Conservation (phyloP, 2,113 vertebrate species). For the Archocentrus centrarchus region DNA sequence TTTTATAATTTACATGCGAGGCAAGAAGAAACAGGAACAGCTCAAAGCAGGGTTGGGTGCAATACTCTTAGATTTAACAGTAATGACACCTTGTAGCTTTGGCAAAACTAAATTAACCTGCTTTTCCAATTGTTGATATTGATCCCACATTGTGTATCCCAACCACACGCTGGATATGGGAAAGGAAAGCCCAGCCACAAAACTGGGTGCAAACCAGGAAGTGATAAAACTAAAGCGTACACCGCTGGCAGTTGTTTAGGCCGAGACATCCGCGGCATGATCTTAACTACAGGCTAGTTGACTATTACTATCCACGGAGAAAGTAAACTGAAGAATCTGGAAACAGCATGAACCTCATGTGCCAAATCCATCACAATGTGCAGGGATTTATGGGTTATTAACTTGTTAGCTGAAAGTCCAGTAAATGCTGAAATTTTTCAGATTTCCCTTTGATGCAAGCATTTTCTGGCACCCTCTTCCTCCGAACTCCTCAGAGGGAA, state of each 20-base stretch:
- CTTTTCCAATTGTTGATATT: rapidly evolving
- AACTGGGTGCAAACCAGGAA: not conserved
- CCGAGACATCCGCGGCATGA: not conserved
- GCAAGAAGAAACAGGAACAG: not conserved
- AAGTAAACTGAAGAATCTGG: not conserved
- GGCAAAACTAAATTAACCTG: constrained; percentile 4
- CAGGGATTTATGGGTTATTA: not conserved
- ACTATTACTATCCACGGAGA: not conserved
- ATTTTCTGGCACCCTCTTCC: not conserved
- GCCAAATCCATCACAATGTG: not conserved
- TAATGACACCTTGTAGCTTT: not conserved
- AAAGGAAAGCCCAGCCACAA: not conserved
- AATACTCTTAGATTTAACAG: not conserved
- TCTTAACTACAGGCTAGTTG: not conserved
- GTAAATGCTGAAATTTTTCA: not conserved
- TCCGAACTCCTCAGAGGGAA: not conserved
- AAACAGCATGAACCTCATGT: not conserved
- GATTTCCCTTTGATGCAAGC: not conserved
- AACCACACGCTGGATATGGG: not conserved
- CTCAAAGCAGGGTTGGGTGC: not conserved
- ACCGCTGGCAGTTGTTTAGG: not conserved
- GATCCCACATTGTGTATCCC: not conserved
- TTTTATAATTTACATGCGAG: not conserved
- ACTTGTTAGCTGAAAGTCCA: not conserved
- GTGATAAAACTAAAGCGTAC: not conserved